Percentiles rank a stretch among this genome's conserved stretches.
phyloP scores from a whole-genome alignment of 2,888 invertebrate genomes.

The Agrochola lychnidis region DNA sequence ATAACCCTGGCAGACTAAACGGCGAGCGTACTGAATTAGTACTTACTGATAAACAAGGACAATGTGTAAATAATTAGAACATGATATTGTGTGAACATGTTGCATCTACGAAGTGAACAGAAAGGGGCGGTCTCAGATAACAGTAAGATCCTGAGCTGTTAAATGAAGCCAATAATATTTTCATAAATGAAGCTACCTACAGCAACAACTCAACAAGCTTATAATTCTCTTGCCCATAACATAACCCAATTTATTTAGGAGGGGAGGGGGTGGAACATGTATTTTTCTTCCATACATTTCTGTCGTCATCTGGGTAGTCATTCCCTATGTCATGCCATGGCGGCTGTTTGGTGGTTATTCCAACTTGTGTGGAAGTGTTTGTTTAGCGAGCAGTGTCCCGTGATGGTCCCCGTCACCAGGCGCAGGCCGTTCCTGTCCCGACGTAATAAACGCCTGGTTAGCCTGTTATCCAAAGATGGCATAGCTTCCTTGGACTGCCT shows the following conservation, averaged over 20 bases:
- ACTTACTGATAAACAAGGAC: slow-evolving; percentile 12
- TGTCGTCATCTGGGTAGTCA: too few species aligned
- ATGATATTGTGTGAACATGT: not conserved
- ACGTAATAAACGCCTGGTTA: too few species aligned
- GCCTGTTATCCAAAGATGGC: too few species aligned
- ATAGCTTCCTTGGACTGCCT: too few species aligned
- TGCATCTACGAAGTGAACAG: not conserved
- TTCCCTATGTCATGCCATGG: too few species aligned
- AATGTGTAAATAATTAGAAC: slow-evolving; percentile 10
- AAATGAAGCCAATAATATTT: not conserved
- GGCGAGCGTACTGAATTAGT: not conserved
- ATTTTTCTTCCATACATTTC: not conserved
- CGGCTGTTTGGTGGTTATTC: too few species aligned
- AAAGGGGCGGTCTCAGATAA: not conserved
- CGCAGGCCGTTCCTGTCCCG: too few species aligned
- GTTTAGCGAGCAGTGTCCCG: too few species aligned
- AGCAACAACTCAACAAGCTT: not conserved
- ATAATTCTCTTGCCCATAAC: not conserved
- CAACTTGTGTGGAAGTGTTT: too few species aligned
- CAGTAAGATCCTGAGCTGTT: not conserved
- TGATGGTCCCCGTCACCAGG: too few species aligned
- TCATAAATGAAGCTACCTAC: not conserved
- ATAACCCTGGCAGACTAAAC: slow-evolving; percentile 46
- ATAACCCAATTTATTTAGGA: not conserved
- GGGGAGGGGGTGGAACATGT: not conserved